phyloP scores from a whole-genome alignment of 2,888 invertebrate species.

The Ectropis crepuscularia region DNA sequence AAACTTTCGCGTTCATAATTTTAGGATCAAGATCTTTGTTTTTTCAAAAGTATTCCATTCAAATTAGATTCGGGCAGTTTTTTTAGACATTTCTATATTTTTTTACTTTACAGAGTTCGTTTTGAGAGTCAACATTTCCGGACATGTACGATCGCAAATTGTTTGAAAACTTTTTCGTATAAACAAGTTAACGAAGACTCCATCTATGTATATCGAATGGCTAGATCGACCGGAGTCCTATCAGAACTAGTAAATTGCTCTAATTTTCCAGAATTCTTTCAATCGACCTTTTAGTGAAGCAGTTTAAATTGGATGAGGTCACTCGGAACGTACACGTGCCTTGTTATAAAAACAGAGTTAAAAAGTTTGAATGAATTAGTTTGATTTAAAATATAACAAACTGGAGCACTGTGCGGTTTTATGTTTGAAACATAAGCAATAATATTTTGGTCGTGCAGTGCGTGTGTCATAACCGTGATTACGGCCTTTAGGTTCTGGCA shows the following conservation, averaged over 20 bases:
- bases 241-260: conserved; percentile 39
- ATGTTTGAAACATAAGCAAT: conserved; percentile 16
- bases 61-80: no score
- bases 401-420: conserved; percentile 26
- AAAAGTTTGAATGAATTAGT: conserved; percentile 37
- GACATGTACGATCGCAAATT: not conserved
- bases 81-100: no score
- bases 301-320: conserved; percentile 42
- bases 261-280: conserved; percentile 28
- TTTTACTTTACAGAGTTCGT: not conserved
- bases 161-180: not conserved
- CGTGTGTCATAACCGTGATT: conserved; percentile 11
- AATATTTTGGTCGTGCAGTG: conserved; percentile 6
- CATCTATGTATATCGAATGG: not conserved
- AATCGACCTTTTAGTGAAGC: conserved; percentile 24
- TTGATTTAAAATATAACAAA: conserved; percentile 37
- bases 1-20: no score
- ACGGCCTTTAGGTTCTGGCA: conserved; percentile 3
- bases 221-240: conserved; percentile 17
- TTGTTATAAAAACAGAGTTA: conserved; percentile 36
- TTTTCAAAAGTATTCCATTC: no score
- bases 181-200: not conserved
- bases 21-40: no score
- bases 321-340: conserved; percentile 41
- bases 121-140: not conserved